phyloP scores from a whole-genome alignment of 2,888 invertebrate species.

The Thumatha senex region DNA sequence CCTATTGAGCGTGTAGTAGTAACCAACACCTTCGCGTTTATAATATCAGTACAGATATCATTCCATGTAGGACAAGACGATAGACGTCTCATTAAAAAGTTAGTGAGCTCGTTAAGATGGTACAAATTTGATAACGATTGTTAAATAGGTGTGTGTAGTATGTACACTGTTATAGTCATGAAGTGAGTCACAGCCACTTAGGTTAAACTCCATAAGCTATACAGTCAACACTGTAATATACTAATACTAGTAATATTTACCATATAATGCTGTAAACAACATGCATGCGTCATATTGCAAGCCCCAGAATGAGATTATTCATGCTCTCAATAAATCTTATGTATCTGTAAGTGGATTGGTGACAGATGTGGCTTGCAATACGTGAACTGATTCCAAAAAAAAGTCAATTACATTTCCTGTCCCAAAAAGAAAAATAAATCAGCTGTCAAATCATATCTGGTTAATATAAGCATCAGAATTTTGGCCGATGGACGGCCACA shows the following conservation, averaged over 20 bases:
- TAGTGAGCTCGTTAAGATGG: neutral
- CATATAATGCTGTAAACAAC: neutral
- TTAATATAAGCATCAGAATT: no score
- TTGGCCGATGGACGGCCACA: no score
- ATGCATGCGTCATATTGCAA: neutral
- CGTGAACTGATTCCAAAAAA: neutral
- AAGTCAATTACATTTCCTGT: no score
- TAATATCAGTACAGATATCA: no score
- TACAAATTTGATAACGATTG: constrained; percentile 14
- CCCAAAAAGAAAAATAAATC: no score
- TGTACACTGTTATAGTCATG: constrained; percentile 3
- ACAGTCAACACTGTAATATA: constrained; percentile 1
- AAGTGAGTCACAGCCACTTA: constrained; percentile 6
- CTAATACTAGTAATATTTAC: neutral
- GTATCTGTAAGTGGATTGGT: neutral
- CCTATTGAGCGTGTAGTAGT: no score
- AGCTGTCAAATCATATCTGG: no score
- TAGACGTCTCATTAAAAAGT: no score
- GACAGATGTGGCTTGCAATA: neutral
- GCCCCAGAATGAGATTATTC: neutral
- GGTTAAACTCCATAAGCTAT: constrained; percentile 5
- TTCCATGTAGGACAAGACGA: constrained; percentile 9
- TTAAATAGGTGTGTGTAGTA: constrained; percentile 3
- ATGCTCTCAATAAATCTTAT: no score
- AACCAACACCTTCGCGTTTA: no score